A percentile compares a stretch with the other conserved stretches of the same genome.
Conservation (phyloP, 2,797 vertebrate genomes). For the Coracias cyanogaster region DNA sequence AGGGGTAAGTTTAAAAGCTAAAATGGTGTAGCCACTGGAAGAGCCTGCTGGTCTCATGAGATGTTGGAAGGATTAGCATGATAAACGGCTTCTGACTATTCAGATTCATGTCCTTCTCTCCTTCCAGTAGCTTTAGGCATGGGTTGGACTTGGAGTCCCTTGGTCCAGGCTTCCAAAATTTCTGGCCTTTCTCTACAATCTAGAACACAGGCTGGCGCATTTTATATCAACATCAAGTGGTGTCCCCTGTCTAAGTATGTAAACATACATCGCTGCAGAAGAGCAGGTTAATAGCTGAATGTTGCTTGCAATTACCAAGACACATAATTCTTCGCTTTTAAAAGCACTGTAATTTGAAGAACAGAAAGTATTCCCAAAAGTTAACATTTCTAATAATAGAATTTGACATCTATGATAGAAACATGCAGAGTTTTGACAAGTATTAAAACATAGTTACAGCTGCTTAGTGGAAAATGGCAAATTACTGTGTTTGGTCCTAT, state of each 20-base stretch:
- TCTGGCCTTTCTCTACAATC: neutral
- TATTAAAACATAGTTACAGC: neutral
- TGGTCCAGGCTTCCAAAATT: neutral
- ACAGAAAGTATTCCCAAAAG: neutral
- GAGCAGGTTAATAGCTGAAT: neutral
- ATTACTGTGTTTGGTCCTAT: neutral
- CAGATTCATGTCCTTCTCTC: neutral
- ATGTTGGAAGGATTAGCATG: neutral
- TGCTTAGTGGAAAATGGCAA: neutral
- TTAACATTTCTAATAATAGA: neutral
- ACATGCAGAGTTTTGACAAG: neutral
- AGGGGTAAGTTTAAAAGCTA: neutral
- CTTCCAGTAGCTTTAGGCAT: neutral
- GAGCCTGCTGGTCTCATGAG: neutral
- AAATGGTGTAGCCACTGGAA: slow-evolving; percentile 24
- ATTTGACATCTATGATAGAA: neutral
- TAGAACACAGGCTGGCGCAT: neutral
- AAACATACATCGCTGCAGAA: neutral
- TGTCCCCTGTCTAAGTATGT: neutral
- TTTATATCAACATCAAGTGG: neutral
- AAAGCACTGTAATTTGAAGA: slow-evolving; percentile 1
- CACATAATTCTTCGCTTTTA: neutral
- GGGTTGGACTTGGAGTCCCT: neutral
- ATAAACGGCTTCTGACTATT: neutral
- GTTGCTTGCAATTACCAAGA: neutral